phyloP scores from a whole-genome alignment of 1,140 invertebrate genomes.

The Ruditapes philippinarum region DNA sequence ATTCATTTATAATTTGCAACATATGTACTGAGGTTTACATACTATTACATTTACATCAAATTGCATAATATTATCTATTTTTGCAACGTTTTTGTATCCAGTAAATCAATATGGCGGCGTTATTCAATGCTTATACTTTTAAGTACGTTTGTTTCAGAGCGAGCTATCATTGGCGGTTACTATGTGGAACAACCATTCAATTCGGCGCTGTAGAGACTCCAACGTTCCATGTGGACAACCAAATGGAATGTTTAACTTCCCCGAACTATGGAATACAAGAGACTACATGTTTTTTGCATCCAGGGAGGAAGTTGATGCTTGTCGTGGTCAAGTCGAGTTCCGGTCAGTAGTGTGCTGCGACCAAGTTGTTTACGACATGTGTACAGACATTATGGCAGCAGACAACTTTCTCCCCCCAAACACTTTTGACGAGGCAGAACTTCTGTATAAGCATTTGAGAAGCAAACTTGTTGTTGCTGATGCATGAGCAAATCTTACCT shows the following conservation, averaged over 20 bases:
- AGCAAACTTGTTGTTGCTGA: conserved; percentile 20
- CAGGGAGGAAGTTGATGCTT: neutral
- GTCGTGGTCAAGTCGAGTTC: neutral
- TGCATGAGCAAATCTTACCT: conserved; percentile 17
- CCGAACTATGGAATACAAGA: conserved; percentile 5
- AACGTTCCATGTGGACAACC: conserved; percentile 2
- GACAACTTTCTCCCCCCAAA: neutral
- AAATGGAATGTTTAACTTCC: neutral
- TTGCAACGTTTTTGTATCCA: too few relatives aligned
- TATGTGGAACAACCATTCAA: conserved; percentile 11
- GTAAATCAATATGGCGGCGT: too few relatives aligned
- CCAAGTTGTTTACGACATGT: neutral
- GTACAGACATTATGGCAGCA: neutral
- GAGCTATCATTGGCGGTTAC: neutral
- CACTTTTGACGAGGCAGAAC: neutral
- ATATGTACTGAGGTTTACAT: too few relatives aligned
- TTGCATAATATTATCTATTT: too few relatives aligned
- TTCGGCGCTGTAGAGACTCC: neutral
- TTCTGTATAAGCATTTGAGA: conserved; percentile 8
- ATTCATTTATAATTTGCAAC: too few relatives aligned
- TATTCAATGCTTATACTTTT: too few relatives aligned
- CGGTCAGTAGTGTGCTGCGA: neutral
- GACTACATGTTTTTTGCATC: neutral
- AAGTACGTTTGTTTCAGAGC: too few relatives aligned
- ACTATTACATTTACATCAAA: too few relatives aligned